Evolutionary conservation across 2,113 vertebrate species (phyloP).

Genomic region (Ibidorhyncha struthersii): DNA sequence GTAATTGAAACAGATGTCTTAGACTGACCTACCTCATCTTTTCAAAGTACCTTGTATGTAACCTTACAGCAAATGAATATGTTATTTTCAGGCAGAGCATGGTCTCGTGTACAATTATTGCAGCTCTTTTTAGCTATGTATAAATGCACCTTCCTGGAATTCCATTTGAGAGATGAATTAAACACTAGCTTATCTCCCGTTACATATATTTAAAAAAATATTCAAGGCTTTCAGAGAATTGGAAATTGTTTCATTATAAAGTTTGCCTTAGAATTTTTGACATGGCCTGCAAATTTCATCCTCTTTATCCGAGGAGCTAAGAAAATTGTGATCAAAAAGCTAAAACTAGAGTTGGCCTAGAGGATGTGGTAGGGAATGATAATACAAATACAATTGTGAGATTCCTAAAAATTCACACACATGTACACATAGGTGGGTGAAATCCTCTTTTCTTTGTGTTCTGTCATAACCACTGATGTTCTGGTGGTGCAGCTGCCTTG

Average conservation of each 20-base stretch:
- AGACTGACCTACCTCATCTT: background rate
- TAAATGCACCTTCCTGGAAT: background rate
- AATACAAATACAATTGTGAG: background rate
- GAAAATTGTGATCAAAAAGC: background rate
- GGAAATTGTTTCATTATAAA: background rate
- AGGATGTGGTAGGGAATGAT: too few relatives aligned
- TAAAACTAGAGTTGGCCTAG: background rate
- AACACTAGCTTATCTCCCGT: background rate
- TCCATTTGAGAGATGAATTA: background rate
- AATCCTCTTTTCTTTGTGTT: background rate
- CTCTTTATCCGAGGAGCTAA: background rate
- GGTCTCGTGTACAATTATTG: background rate
- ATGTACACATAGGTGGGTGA: background rate
- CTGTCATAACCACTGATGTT: background rate
- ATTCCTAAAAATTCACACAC: background rate
- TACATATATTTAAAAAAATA: background rate
- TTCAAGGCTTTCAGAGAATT: background rate
- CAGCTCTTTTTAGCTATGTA: background rate
- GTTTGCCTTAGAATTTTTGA: background rate
- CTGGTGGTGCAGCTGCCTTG: accelerated
- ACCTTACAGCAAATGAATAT: background rate
- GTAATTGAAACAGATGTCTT: background rate
- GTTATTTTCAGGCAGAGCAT: background rate
- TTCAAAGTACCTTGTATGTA: background rate
- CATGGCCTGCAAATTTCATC: background rate